Base-by-base conservation (phyloP, 2,797 vertebrate species). In the Huso huso region DNA sequence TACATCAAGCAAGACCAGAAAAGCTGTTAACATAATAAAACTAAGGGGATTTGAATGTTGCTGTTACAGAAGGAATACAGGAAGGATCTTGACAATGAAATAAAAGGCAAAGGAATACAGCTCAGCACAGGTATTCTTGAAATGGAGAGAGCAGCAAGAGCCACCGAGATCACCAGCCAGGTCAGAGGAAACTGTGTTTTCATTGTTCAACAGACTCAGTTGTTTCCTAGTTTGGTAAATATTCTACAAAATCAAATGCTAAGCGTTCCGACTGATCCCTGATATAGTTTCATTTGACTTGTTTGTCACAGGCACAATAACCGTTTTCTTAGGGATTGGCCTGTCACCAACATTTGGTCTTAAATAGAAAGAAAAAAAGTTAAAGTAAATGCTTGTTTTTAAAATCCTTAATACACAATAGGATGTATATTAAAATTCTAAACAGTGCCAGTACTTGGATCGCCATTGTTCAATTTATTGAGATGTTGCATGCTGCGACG, bases 401-500 rank as follows among this genome's bases (percentile, higher is more conserved):
- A 58, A 23, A 48, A 57, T 9, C 48, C 10, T 23, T 63, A 18
- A 66, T 61, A 63, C 37, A 62, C 49, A 67, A 57, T 63, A 51
- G 23, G 52, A 15, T 49, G 10, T 50, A 23, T 59, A 10, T 48
- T 48, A 37, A 2, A 37, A 37, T 37, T 37, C 23, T 37, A 37
- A 37, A 4, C 23, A 37, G 23, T 37, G 23, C 23, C 23, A 37
- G 4, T 37, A 37, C 23, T 37, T 37, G 2, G 23, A 37, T 37
- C 23, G 4, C 23, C 23, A 37, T 37, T 37, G 23, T 37, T 66
- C 13, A 49, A 49, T 48, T 15, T 49, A 49, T 64, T 51, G 81
- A 88, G 11, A 84, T 90, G 23, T 77, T 91, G 66, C 87, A 88
- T 50, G 86, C 89, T 52, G 84, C 87, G 68, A 89, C 76, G 77